Evolutionary conservation across 2,888 invertebrate genomes (phyloP), one percentile per base, ranked within the genome.

Genomic region (Cephus rjabovi): DNA sequence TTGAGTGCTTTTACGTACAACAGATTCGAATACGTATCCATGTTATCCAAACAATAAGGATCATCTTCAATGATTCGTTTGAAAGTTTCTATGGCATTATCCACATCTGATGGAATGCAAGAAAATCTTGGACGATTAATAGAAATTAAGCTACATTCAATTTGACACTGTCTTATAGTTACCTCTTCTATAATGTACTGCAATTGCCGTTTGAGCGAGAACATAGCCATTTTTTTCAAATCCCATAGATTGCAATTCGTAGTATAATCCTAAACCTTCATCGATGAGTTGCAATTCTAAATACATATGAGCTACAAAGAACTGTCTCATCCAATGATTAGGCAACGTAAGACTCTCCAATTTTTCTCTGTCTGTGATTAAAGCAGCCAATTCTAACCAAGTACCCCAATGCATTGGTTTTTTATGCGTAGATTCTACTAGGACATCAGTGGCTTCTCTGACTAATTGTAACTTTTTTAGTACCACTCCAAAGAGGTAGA

Each of bases 11-110:
- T 97, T 15, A 99, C 97, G 90, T 98, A 99, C 12, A 99, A 93
- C 77, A 99, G 93, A 93, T 99, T 99, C 4, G 99, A 99, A 91
- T 97, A 99, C 0, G 97, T 97, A 92, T 99, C 99, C 94, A 99
- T 96, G 90, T 98, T 97, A 88, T 99, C 99, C 69, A 99, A 92
- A 73, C 99, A 94, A 90, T 95, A 98, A 0, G 99, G 99, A 93
- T 99, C 99, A 86, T 94, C 93, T 85, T 95, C 95, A 84, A 96
- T 95, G 37, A 99, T 93, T 81, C 95, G 94, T 89, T 96, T 95
- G 89, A 99, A 99, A 75, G 96, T 94, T 81, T 95, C 94, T 77
- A 98, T 95, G 0, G 98, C 98, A 85, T 96, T 95, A 87, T 97
- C 98, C 33, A 98, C 96, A 93, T 98, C 98, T 97, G 91, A 76